phyloP scores from a whole-genome alignment of 2,888 invertebrate species.

The Phaedon cochleariae region DNA sequence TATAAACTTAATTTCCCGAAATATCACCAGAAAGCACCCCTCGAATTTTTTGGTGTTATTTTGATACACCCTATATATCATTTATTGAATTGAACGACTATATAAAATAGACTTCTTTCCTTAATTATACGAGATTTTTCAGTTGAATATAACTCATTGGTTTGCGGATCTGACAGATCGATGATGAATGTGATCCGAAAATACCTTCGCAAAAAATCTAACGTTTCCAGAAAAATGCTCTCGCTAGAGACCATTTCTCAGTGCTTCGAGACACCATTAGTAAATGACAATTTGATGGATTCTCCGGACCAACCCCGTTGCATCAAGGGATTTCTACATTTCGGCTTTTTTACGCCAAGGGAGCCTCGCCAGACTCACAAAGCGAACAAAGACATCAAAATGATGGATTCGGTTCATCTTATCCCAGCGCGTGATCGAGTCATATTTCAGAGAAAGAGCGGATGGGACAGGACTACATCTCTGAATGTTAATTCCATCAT shows the following conservation, averaged over 20 bases:
- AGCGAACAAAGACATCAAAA: conserved; percentile 65
- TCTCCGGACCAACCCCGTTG: conserved; percentile 56
- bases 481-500: conserved; percentile 62
- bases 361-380: conserved; percentile 54
- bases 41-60: no score
- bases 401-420: conserved; percentile 65
- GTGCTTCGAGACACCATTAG: conserved; percentile 57
- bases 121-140: no score
- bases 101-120: no score
- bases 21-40: no score
- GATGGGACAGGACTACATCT: conserved; percentile 59
- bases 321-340: conserved; percentile 60
- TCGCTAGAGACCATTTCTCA: conserved; percentile 42
- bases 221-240: conserved; percentile 19
- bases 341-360: conserved; percentile 57
- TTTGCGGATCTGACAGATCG: neutral
- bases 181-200: neutral
- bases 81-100: no score
- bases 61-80: no score
- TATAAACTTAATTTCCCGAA: no score
- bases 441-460: conserved; percentile 62
- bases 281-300: conserved; percentile 61
- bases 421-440: conserved; percentile 64
- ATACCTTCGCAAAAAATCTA: neutral
- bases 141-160: no score